Percentiles rank a stretch among this genome's conserved stretches.
These are phyloP conservation scores for Prionace glauca DNA, from an alignment of 2,797 vertebrate species.

Conservation along the genomic window DNA sequence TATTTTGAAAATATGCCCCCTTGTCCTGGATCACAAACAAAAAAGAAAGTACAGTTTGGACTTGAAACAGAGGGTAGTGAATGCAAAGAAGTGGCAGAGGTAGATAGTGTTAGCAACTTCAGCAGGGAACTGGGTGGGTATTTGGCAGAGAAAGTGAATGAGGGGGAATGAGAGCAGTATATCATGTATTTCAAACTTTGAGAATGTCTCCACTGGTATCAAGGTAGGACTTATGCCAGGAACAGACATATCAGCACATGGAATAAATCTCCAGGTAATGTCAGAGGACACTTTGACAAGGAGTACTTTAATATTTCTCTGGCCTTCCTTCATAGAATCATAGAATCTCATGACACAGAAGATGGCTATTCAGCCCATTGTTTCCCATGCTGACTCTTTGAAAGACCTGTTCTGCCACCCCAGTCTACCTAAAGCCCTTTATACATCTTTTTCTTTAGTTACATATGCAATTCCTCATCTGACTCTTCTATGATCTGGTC, in stretches of 20 bases:
- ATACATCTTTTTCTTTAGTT: neutral
- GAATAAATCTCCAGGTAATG: neutral
- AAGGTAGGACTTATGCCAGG: neutral
- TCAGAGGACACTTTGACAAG: neutral
- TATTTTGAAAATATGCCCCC: no score
- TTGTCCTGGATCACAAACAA: neutral
- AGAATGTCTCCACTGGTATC: neutral
- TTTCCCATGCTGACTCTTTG: neutral
- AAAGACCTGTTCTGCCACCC: neutral
- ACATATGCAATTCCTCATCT: neutral
- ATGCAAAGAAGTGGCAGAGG: neutral
- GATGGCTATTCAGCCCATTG: neutral
- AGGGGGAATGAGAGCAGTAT: neutral
- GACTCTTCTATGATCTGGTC: neutral
- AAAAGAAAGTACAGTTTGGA: neutral
- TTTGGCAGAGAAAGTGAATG: neutral
- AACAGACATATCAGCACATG: neutral
- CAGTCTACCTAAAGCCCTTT: neutral
- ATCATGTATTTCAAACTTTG: neutral
- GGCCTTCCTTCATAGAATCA: neutral
- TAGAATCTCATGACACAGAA: neutral
- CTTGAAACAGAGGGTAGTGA: neutral
- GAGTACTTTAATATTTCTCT: neutral
- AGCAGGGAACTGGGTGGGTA: neutral
- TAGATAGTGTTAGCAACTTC: neutral